Conservation (phyloP, 1,140 invertebrate species). For the Drosophila kurseongensis region DNA sequence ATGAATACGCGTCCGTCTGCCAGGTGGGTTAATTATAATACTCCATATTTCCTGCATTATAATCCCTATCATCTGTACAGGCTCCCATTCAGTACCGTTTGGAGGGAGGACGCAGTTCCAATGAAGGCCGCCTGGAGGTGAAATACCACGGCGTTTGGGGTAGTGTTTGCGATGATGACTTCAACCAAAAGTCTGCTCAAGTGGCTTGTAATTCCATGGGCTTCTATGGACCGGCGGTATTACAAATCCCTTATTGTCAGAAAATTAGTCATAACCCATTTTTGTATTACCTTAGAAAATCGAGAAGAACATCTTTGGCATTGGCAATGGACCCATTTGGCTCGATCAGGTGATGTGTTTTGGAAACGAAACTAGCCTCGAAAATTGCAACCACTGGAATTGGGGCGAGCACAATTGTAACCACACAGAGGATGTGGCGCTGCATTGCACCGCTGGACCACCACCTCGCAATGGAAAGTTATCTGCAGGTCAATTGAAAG, state of each 20-base stretch:
- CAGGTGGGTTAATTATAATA: constrained; percentile 85
- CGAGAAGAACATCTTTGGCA: constrained; percentile 75
- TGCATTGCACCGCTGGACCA: constrained; percentile 84
- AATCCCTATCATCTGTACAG: constrained; percentile 8
- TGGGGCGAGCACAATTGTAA: constrained; percentile 91
- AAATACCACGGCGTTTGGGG: constrained; percentile 90
- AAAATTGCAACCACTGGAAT: constrained; percentile 87
- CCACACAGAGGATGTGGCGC: constrained; percentile 91
- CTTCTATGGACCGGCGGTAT: constrained; percentile 86
- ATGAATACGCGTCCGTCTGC: constrained; percentile 87
- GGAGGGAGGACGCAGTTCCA: constrained; percentile 86
- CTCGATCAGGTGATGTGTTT: constrained; percentile 89
- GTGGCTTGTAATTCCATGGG: constrained; percentile 89
- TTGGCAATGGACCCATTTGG: constrained; percentile 89
- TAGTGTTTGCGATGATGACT: constrained; percentile 92
- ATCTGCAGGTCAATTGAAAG: constrained; percentile 19
- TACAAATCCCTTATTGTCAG: no score
- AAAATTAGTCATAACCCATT: fast-evolving
- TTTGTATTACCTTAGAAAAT: constrained; percentile 39
- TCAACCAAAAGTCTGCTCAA: constrained; percentile 88
- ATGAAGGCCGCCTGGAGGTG: constrained; percentile 90
- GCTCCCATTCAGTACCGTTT: constrained; percentile 87
- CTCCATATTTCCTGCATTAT: not conserved
- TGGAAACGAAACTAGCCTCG: constrained; percentile 88
- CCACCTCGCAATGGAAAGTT: constrained; percentile 33